Evolutionary conservation across 2,113 vertebrate species (phyloP).

Genomic region (Daboia siamensis): DNA sequence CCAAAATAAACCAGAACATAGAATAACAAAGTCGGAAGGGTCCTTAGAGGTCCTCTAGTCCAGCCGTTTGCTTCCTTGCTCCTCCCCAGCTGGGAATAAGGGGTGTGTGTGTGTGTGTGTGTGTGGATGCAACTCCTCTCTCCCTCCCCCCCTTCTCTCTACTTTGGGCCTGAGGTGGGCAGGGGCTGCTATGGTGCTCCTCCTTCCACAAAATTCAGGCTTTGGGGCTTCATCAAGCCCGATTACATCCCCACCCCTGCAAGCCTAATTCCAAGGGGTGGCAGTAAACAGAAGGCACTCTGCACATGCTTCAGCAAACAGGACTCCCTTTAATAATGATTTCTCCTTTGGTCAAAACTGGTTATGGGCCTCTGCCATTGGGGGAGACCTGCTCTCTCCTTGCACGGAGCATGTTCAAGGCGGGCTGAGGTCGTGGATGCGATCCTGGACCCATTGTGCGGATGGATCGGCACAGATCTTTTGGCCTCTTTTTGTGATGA

Average conservation of each 20-base stretch:
- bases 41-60: neutral
- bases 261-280: neutral
- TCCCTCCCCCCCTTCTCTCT: neutral
- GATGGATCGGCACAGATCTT: neutral
- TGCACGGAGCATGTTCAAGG: fast-evolving
- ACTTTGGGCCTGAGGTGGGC: neutral
- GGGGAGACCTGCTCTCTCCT: neutral
- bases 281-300: neutral
- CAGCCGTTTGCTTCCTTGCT: neutral
- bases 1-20: neutral
- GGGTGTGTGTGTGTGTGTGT: too few species aligned
- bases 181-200: neutral
- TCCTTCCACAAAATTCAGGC: neutral
- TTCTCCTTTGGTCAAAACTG: neutral
- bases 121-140: neutral
- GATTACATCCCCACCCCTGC: neutral
- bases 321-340: neutral
- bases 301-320: neutral
- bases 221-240: neutral
- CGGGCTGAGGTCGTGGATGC: neutral
- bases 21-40: too few species aligned
- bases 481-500: fast-evolving
- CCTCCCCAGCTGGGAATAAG: neutral
- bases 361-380: neutral
- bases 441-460: neutral